phyloP scores from a whole-genome alignment of 2,797 vertebrate genomes.

The Orientallactaga sibirica region DNA sequence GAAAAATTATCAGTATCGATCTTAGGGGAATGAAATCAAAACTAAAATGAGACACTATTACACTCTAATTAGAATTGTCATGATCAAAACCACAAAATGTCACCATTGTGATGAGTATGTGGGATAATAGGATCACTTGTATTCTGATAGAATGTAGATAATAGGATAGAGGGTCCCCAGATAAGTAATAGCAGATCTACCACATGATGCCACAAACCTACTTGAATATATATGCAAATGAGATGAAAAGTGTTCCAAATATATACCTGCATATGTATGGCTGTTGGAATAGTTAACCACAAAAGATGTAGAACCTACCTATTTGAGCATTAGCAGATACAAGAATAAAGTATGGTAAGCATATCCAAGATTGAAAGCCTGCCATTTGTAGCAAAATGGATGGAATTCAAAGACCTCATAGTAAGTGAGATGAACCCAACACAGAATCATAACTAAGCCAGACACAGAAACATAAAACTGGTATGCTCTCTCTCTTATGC shows the following conservation, averaged over 20 bases:
- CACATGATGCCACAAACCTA: background rate
- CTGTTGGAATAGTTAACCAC: background rate
- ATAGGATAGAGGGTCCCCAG: background rate
- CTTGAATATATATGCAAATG: background rate
- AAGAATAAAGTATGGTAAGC: background rate
- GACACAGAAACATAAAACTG: background rate
- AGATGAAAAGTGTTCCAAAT: background rate
- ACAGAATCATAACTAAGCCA: background rate
- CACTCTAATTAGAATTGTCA: background rate
- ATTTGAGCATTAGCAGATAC: background rate
- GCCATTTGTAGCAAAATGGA: background rate
- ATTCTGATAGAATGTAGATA: background rate
- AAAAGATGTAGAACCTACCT: no score
- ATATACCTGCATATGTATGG: background rate
- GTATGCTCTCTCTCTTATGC: background rate
- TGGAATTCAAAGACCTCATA: background rate
- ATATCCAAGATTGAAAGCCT: background rate
- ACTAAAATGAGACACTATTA: background rate
- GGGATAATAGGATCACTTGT: background rate
- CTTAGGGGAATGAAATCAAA: background rate
- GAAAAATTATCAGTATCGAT: background rate
- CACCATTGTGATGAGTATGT: background rate
- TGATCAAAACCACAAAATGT: no score
- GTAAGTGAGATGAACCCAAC: background rate
- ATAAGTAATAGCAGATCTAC: background rate